phyloP scores from a whole-genome alignment of 2,888 invertebrate species.

The Deladenus siricidicola region DNA sequence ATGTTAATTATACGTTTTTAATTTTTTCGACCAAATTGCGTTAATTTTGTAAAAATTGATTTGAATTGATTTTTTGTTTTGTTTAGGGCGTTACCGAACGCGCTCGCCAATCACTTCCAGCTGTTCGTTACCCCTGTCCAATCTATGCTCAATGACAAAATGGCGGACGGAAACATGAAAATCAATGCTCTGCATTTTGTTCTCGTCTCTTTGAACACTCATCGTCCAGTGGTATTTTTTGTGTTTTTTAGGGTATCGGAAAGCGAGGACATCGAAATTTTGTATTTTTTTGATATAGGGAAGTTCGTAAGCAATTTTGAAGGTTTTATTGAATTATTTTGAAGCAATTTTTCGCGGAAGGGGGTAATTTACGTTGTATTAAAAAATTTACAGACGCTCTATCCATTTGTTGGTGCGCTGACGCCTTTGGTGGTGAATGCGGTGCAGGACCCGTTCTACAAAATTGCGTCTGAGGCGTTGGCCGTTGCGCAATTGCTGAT shows the following conservation, averaged over 20 bases:
- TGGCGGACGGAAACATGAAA: slow-evolving; percentile 70
- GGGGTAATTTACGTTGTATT: not conserved
- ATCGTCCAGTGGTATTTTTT: slow-evolving; percentile 61
- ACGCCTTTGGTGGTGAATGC: slow-evolving; percentile 70
- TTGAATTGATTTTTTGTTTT: not conserved
- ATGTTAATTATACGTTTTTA: not conserved
- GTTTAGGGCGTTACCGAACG: slow-evolving; percentile 56
- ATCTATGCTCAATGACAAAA: slow-evolving; percentile 57
- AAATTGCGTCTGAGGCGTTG: slow-evolving; percentile 88
- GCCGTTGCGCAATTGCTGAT: slow-evolving; percentile 85
- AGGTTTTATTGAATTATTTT: not conserved
- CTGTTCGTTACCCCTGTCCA: slow-evolving; percentile 79
- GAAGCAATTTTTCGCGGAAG: not conserved
- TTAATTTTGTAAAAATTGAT: slow-evolving; percentile 7
- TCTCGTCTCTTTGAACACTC: slow-evolving; percentile 71
- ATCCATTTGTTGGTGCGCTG: slow-evolving; percentile 58
- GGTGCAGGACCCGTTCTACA: slow-evolving; percentile 92
- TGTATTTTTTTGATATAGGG: not conserved
- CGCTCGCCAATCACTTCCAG: slow-evolving; percentile 74
- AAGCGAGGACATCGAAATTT: not conserved
- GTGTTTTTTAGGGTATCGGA: not conserved
- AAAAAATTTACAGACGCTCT: slow-evolving; percentile 61
- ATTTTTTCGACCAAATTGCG: not conserved
- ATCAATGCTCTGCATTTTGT: slow-evolving; percentile 91
- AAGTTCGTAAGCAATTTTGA: not conserved